Evolutionary conservation across 2,888 invertebrate species (phyloP).

Genomic region (Drosophila anceps): DNA sequence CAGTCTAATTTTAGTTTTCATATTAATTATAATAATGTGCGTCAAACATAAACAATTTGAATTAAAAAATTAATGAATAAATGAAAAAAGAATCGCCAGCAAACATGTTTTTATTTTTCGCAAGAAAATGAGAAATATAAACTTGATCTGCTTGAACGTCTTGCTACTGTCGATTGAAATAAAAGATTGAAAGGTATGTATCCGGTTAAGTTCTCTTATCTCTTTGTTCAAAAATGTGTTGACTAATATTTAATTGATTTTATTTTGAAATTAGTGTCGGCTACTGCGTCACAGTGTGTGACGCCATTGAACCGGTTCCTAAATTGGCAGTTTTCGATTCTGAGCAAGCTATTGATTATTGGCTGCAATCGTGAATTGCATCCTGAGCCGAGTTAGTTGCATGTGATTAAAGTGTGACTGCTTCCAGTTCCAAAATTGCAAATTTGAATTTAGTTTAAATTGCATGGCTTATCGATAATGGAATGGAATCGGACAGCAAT

Average conservation of each 20-base stretch:
- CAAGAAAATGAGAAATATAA: neutral
- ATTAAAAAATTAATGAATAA: neutral
- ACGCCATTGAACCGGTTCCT: conserved; percentile 1
- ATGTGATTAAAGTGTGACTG: neutral
- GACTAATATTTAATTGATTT: conserved; percentile 4
- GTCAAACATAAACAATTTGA: conserved; percentile 1
- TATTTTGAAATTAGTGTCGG: neutral
- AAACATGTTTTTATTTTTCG: conserved; percentile 18
- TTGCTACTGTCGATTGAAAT: neutral
- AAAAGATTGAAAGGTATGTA: neutral
- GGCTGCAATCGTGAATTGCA: neutral
- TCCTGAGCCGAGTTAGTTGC: neutral
- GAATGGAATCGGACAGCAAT: neutral
- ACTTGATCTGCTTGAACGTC: conserved; percentile 15
- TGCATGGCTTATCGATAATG: neutral
- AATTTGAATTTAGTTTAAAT: neutral
- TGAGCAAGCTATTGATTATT: conserved; percentile 12
- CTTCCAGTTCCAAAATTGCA: neutral
- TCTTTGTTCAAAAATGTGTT: neutral
- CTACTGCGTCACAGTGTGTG: conserved; percentile 4
- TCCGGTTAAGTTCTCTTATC: conserved; percentile 9
- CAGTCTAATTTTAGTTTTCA: neutral
- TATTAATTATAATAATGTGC: neutral
- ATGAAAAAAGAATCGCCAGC: neutral
- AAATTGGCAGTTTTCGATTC: neutral